Evolutionary conservation across 1,140 invertebrate genomes (phyloP).

Genomic region (Grapholita molesta): DNA sequence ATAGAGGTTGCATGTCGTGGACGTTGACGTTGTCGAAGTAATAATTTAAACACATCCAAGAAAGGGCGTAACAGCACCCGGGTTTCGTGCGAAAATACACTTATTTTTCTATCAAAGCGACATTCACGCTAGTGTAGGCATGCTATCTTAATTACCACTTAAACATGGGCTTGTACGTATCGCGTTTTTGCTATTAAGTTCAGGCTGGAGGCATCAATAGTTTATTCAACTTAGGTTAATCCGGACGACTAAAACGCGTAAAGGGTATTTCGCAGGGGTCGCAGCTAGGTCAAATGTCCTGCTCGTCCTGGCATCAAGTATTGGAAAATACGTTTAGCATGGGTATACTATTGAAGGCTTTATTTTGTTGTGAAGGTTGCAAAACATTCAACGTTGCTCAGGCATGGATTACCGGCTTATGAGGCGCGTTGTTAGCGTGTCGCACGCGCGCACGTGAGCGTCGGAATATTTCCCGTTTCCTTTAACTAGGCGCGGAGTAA

Average conservation of each 20-base stretch:
- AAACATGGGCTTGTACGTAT: neutral
- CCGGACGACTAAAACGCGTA: neutral
- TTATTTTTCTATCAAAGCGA: neutral
- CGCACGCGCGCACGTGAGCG: neutral
- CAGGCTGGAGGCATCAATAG: neutral
- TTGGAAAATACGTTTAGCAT: neutral
- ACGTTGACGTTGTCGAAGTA: neutral
- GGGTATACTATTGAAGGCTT: neutral
- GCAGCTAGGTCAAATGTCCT: neutral
- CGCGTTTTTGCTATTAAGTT: neutral
- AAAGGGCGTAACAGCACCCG: neutral
- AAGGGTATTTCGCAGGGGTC: neutral
- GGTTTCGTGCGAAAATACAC: neutral
- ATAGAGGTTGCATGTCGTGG: neutral
- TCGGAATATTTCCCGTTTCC: neutral
- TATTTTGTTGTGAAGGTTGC: neutral
- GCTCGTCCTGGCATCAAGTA: neutral
- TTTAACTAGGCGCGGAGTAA: conserved; percentile 16
- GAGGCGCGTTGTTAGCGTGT: neutral
- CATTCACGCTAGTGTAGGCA: neutral
- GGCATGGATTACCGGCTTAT: neutral
- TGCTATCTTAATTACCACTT: neutral
- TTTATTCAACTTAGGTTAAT: neutral
- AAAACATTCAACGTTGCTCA: neutral
- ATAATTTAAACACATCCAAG: neutral